Evolutionary conservation across 1,140 invertebrate species (phyloP).

Genomic region (Drosophila takahashii): DNA sequence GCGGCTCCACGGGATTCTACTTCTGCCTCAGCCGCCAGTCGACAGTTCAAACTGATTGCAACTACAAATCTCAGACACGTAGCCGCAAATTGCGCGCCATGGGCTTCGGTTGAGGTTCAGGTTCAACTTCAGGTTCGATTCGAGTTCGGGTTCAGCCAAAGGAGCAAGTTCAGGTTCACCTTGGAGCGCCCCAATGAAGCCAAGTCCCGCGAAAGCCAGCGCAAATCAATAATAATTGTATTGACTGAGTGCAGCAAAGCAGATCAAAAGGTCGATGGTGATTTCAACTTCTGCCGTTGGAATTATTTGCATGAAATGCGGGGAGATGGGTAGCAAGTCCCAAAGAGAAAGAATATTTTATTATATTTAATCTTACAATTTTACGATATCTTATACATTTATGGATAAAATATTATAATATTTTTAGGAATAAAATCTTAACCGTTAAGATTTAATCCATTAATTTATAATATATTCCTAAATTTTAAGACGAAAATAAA

Average conservation of each 20-base stretch:
- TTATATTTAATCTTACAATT: too few species aligned
- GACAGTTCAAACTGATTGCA: constrained; percentile 75
- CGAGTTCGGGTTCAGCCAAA: constrained; percentile 14
- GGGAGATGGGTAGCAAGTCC: constrained; percentile 6
- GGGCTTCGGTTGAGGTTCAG: constrained; percentile 21
- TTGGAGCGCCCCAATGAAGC: constrained; percentile 46
- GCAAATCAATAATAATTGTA: constrained; percentile 82
- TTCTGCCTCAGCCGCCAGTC: constrained; percentile 23
- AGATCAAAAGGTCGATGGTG: constrained; percentile 76
- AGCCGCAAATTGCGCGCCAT: constrained; percentile 62
- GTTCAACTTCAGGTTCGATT: constrained; percentile 7
- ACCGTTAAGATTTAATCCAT: too few species aligned
- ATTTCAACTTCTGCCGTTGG: constrained; percentile 11
- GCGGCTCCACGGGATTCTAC: constrained; percentile 37
- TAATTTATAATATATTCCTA: too few species aligned
- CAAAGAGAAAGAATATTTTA: not conserved
- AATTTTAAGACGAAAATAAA: too few species aligned
- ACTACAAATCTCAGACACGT: constrained; percentile 66
- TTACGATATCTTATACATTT: too few species aligned
- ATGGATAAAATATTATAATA: too few species aligned
- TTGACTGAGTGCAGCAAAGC: constrained; percentile 70
- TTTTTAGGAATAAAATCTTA: too few species aligned
- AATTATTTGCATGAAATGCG: constrained; percentile 30
- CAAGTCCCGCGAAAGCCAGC: constrained; percentile 38
- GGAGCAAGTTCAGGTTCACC: constrained; percentile 56